A percentile compares a stretch with the other conserved stretches of the same genome.
Conservation (phyloP, 1,140 invertebrate species). For the Nymphalis io region DNA sequence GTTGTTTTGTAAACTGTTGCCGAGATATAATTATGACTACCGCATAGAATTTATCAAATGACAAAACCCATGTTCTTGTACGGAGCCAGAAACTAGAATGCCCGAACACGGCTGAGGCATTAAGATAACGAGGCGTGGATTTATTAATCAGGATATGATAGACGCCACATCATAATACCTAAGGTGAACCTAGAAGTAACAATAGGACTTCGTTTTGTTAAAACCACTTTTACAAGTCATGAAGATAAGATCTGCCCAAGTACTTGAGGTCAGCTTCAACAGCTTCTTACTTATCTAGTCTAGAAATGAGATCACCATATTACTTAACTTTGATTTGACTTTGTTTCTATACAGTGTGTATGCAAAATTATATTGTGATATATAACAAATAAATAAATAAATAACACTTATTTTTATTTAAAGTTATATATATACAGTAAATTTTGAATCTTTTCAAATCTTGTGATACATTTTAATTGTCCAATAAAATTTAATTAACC, state of each 20-base stretch:
- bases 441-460: too few species aligned
- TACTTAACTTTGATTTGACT: too few species aligned
- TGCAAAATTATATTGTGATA: too few species aligned
- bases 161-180: constrained; percentile 17
- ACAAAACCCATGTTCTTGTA: constrained; percentile 22
- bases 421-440: too few species aligned
- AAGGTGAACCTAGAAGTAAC: neutral
- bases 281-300: neutral
- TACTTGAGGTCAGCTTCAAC: neutral
- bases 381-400: too few species aligned
- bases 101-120: constrained; percentile 11
- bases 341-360: too few species aligned
- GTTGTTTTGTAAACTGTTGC: constrained; percentile 30
- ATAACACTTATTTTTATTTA: too few species aligned
- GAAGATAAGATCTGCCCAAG: neutral
- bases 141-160: constrained; percentile 36
- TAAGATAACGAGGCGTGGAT: constrained; percentile 22
- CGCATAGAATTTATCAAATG: constrained; percentile 27
- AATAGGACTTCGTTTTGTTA: neutral
- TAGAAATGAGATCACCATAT: neutral
- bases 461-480: too few species aligned
- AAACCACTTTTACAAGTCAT: neutral
- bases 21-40: constrained; percentile 29
- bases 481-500: too few species aligned
- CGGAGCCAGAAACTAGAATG: constrained; percentile 11